Evolutionary conservation across 2,797 vertebrate species (phyloP).

Genomic region (Crenuchus spilurus): DNA sequence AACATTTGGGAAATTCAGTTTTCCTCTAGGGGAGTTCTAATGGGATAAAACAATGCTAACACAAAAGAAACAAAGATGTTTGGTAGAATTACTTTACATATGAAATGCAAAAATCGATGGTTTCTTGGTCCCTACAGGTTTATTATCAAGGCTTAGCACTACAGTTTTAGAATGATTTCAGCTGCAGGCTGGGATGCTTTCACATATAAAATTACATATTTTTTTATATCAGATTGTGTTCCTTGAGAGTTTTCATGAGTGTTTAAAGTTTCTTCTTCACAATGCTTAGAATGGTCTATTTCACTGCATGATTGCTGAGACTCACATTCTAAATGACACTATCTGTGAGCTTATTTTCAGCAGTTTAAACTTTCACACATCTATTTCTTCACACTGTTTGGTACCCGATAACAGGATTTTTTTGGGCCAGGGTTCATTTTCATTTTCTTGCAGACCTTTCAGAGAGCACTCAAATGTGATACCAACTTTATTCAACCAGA

Average conservation of each 20-base stretch:
- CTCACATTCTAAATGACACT: neutral
- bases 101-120: too few species aligned
- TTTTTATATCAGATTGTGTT: neutral
- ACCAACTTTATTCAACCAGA: neutral
- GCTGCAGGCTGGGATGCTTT: neutral
- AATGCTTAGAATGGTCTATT: neutral
- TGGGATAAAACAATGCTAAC: too few species aligned
- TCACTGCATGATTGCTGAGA: neutral
- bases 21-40: too few species aligned
- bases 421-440: slow-evolving; percentile 2
- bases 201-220: neutral
- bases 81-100: too few species aligned
- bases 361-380: neutral
- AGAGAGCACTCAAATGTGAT: neutral
- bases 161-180: neutral
- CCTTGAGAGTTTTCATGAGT: neutral
- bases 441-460: neutral
- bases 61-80: too few species aligned
- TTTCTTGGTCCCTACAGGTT: too few species aligned
- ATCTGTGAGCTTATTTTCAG: neutral
- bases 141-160: too few species aligned
- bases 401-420: neutral
- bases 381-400: neutral
- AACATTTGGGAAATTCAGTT: too few species aligned
- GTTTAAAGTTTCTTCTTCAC: neutral